Evolutionary conservation across 2,888 invertebrate species (phyloP).

Genomic region (Erannis defoliaria): DNA sequence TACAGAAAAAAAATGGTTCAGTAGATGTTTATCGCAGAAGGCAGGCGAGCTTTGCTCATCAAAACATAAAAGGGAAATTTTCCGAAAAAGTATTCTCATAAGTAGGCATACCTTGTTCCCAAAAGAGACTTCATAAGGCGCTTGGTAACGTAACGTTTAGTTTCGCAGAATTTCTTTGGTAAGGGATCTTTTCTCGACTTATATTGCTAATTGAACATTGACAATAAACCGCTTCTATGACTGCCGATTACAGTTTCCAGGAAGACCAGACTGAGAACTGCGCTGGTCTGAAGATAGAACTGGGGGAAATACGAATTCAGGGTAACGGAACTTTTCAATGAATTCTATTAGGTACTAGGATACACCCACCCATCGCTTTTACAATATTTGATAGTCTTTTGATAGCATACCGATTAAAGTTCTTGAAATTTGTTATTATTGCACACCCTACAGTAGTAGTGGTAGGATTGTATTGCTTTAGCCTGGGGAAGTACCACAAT

Average conservation of each 20-base stretch:
- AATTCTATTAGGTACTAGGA: too few relatives aligned
- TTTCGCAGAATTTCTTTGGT: not conserved
- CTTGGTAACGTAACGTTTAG: not conserved
- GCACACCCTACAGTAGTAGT: too few relatives aligned
- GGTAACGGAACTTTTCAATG: too few relatives aligned
- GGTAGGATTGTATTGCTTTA: too few relatives aligned
- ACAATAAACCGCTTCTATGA: conserved; percentile 2
- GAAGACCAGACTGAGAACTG: not conserved
- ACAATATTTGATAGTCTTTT: too few relatives aligned
- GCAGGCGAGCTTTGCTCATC: not conserved
- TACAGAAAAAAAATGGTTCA: not conserved
- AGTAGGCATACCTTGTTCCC: not conserved
- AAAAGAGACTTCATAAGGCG: conserved; percentile 4
- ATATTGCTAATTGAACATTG: conserved; percentile 5
- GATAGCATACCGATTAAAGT: too few relatives aligned
- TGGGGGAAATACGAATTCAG: too few relatives aligned
- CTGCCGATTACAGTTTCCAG: conserved; percentile 1
- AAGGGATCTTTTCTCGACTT: conserved; percentile 1
- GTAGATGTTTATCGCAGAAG: not conserved
- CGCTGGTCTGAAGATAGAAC: too few relatives aligned
- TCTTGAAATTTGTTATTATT: too few relatives aligned
- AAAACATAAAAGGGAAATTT: not conserved
- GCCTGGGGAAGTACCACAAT: too few relatives aligned
- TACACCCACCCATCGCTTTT: too few relatives aligned
- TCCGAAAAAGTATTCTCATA: not conserved